Percentiles rank a stretch among this genome's conserved stretches.
phyloP scores from a whole-genome alignment of 2,797 vertebrate species.

The Enteromius afrohamiltoni region DNA sequence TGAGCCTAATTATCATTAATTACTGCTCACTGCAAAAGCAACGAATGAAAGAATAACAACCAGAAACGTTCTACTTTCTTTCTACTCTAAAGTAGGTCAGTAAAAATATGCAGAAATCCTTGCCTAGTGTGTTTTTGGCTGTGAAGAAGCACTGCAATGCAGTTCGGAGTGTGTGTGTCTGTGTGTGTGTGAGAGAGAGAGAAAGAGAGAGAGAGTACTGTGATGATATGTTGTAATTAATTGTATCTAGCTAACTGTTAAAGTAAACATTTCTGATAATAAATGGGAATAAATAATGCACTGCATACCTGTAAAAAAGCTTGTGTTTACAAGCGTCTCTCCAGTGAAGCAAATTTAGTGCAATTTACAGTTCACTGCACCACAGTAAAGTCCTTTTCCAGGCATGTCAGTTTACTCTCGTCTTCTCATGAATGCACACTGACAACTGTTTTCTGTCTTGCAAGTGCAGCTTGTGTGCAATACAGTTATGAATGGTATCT shows the following conservation, averaged over 20 bases:
- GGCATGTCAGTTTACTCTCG: neutral
- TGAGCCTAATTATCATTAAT: slow-evolving; percentile 33
- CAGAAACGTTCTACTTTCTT: neutral
- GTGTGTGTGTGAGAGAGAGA: neutral
- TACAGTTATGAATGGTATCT: neutral
- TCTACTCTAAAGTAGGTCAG: slow-evolving; percentile 18
- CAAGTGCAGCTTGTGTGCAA: neutral
- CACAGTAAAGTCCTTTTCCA: neutral
- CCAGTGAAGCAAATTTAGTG: no score
- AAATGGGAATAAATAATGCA: neutral
- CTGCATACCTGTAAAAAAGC: neutral
- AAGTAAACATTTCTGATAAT: neutral
- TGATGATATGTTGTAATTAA: neutral
- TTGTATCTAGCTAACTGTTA: neutral
- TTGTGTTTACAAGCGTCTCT: neutral
- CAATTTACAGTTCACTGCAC: neutral
- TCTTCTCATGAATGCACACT: neutral
- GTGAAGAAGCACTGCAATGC: slow-evolving; percentile 74
- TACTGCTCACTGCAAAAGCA: slow-evolving; percentile 36
- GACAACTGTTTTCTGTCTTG: neutral
- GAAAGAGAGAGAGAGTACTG: neutral
- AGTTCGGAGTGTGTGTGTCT: slow-evolving; percentile 55
- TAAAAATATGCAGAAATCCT: slow-evolving; percentile 27
- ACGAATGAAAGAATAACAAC: neutral
- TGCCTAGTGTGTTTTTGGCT: slow-evolving; percentile 13